Evolutionary conservation across 2,888 invertebrate genomes (phyloP), one percentile per base, ranked within the genome.

Genomic region (Sinotaia quadrata): DNA sequence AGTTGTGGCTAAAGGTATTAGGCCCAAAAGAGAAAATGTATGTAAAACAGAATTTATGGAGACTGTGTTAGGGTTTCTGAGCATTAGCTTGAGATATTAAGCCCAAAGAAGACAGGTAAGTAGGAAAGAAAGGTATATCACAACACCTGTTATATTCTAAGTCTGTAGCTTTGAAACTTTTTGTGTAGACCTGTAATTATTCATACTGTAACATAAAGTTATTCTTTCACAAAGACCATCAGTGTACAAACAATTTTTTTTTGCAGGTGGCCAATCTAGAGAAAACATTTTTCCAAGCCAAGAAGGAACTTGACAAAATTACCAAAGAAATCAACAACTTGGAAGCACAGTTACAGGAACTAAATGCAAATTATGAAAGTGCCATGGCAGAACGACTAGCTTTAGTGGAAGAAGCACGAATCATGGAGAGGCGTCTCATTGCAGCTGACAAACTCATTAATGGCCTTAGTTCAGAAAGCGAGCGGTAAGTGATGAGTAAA

Each of bases 381-480:
- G 94, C 95, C 0, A 93, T 94, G 91, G 84, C 91, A 79, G 89
- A 58, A 89, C 89, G 92, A 57, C 91, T 92, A 77, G 91, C 91
- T 67, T 83, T 95, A 60, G 93, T 94, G 84, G 93, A 93, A 79
- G 94, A 94, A 85, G 94, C 94, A 0, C 93, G 94, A 82, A 89
- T 94, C 21, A 93, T 94, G 91, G 92, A 93, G 91, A 88, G 92
- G 71, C 90, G 94, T 37, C 87, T 95, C 33, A 88, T 92, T 31
- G 95, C 95, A 0, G 95, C 96, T 0, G 94, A 95, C 83, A 95
- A 95, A 85, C 89, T 96, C 3, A 94, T 95, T 81, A 92, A 92
- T 4, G 96, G 95, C 0, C 88, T 96, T 3, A 92, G 93, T 4
- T 95, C 95, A 0, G 96, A 96, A 85, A 92, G 93, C 74, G 90